Conservation (phyloP, 2,797 vertebrate genomes). For the Cyclura pinguis region DNA sequence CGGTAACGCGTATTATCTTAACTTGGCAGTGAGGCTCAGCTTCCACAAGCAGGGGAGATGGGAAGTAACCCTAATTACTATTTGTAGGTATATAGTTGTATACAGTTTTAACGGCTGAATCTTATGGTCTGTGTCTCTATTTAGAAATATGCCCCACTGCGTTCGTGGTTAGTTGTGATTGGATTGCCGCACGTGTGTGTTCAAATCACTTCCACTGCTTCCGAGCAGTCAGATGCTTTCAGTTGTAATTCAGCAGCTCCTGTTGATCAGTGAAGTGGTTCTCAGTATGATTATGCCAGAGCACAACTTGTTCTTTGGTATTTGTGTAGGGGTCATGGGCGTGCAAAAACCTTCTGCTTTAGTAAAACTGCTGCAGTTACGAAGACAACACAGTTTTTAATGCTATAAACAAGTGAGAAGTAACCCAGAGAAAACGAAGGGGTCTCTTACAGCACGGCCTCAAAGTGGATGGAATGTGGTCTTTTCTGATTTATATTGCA, state of each 20-base stretch:
- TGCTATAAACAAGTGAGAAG: background rate
- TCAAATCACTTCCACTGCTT: background rate
- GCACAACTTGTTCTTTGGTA: conserved; percentile 11
- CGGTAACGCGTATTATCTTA: background rate
- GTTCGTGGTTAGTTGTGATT: background rate
- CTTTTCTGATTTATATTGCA: background rate
- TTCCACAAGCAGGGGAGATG: background rate
- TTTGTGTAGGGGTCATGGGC: background rate
- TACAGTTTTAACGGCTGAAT: background rate
- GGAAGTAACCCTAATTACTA: no score
- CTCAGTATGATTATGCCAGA: background rate
- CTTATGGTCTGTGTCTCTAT: background rate
- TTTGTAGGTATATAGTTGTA: no score
- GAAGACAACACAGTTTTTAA: conserved; percentile 8
- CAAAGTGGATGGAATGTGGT: background rate
- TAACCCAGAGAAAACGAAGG: background rate
- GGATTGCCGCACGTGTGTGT: background rate
- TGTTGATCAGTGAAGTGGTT: background rate
- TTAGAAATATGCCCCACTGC: background rate
- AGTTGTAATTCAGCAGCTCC: background rate
- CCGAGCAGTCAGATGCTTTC: background rate
- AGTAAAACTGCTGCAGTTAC: background rate
- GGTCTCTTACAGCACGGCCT: conserved; percentile 1
- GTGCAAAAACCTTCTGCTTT: background rate
- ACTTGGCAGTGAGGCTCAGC: background rate